Base-by-base conservation (phyloP, 2,797 vertebrate species). In the Alauda arvensis region DNA sequence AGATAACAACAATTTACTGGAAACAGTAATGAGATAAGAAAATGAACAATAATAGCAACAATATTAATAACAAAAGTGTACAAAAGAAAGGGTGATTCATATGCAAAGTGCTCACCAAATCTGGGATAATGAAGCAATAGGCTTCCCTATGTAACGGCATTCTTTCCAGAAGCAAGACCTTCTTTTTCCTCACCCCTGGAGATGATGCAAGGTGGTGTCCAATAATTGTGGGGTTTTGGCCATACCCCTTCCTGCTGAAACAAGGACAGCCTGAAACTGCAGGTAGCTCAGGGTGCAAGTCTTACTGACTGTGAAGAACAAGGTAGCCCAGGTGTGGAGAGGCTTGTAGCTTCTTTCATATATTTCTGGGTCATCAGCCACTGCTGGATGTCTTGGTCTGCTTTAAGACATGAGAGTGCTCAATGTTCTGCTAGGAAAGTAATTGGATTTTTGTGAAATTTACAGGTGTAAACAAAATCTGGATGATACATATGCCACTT, bases 401-500 rank as follows among this genome's bases (percentile, higher is more conserved):
- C 24, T 81, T 81, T 86, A 61, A 66, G 55, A 55, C 5, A 48
- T 25, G 19, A 55, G 17, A 10, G 4, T 42, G 14, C 45, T 89
- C 33, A 81, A 5, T 45, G 15, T 81, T 76, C 45, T 77, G 9
- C 24, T 69, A 56, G 45, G 53, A 29, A 93, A 79, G 45, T 42
- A 75, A 53, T 3, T 63, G 17, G 25, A 53, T 29, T 89, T 85
- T 10, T 51, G 40, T 51, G 6, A 85, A 71, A 69, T 78, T 29
- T 53, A 33, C 12, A 49, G 31, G 12, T 53, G 18, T 53, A 94
- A 82, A 72, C 15, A 72, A 28, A 75, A 83, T 62, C 25, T 59
- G n/a, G 72, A 80, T 78, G 57, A 92, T 92, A 67, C 63, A 55
- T 71, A 34, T 77, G 43, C 33, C 76, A 66, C 46, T 57, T 88